Evolutionary conservation across 2,797 vertebrate species (phyloP).

Genomic region (Enteromius unitaeniatus): DNA sequence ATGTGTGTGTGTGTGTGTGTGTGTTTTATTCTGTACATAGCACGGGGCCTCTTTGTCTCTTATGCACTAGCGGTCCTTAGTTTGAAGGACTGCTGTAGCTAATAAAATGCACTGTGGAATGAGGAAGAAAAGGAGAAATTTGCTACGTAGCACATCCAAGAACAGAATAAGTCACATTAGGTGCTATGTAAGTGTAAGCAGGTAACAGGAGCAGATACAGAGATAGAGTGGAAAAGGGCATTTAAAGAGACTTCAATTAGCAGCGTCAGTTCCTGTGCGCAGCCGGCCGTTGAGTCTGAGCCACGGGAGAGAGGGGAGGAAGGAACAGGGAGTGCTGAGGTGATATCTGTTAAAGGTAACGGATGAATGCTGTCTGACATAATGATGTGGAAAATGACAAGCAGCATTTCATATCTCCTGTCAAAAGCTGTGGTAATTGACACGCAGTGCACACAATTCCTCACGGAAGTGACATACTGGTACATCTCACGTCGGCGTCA

Average conservation of each 20-base stretch:
- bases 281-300: constrained; percentile 42
- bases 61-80: background rate
- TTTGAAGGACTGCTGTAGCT: background rate
- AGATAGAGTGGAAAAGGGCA: constrained; percentile 26
- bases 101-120: background rate
- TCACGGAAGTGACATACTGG: constrained; percentile 27
- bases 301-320: background rate
- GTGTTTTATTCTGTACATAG: no score
- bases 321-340: constrained; percentile 13
- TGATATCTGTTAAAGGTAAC: constrained; percentile 10
- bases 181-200: constrained; percentile 9
- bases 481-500: background rate
- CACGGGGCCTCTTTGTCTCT: background rate
- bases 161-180: constrained; percentile 12
- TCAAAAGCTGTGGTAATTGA: constrained; percentile 47
- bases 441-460: constrained; percentile 19
- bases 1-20: no score
- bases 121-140: background rate
- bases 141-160: background rate
- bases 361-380: constrained; percentile 34
- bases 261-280: constrained; percentile 47
- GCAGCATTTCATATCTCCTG: constrained; percentile 37
- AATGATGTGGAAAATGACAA: constrained; percentile 52
- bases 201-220: constrained; percentile 16
- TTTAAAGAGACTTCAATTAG: constrained; percentile 51